These are phyloP conservation scores for Hippocampus zosterae DNA, from an alignment of 2,113 vertebrate species.

Conservation along the genomic window DNA sequence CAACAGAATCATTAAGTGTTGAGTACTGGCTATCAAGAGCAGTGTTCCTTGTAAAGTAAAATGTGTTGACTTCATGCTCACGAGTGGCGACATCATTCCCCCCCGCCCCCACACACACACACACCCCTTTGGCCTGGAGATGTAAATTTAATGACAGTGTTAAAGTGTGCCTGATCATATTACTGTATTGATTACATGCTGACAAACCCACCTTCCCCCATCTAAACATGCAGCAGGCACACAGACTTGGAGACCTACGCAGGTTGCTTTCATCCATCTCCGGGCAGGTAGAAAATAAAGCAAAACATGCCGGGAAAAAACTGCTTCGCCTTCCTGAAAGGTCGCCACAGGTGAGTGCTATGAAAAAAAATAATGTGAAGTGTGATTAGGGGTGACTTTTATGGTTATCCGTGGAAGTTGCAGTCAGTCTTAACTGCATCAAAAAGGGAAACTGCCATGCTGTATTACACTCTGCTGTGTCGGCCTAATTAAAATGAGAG, in stretches of 20 bases:
- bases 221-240: conserved; percentile 46
- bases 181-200: conserved; percentile 77
- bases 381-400: background rate
- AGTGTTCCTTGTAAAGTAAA: background rate
- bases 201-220: conserved; percentile 47
- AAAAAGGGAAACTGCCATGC: conserved; percentile 22
- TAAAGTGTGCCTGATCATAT: conserved; percentile 72
- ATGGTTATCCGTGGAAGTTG: conserved; percentile 27
- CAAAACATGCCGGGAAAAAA: conserved; percentile 68
- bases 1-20: background rate
- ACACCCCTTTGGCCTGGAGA: conserved; percentile 53
- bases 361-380: background rate
- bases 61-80: conserved; percentile 5
- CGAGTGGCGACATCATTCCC: conserved; percentile 26
- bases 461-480: conserved; percentile 39
- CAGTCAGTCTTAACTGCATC: conserved; percentile 21
- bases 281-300: conserved; percentile 38
- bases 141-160: conserved; percentile 81
- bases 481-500: conserved; percentile 61
- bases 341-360: conserved; percentile 60
- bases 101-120: no score
- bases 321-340: conserved; percentile 70
- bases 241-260: conserved; percentile 51
- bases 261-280: conserved; percentile 40
- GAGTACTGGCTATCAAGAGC: background rate